Evolutionary conservation across 2,888 invertebrate species (phyloP), one percentile per base, ranked within the genome.

Genomic region (Teleiodes luculella): DNA sequence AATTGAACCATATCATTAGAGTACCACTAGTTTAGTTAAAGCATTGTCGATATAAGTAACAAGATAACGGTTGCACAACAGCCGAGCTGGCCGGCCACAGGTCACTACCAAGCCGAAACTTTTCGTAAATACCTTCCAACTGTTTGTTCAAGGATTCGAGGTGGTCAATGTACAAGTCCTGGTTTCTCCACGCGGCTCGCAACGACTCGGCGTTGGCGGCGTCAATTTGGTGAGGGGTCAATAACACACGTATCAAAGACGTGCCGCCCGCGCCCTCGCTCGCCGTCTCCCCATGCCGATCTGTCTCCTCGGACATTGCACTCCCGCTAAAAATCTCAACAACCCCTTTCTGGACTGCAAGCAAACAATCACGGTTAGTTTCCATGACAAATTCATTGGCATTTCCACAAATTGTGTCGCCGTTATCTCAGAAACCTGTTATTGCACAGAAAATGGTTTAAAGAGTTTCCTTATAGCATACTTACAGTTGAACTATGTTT

Each of bases 91-190:
- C 78, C 83, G 76, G 78, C 79, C 79, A 74, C 71, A 57, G 68
- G 77, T 75, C 90, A 80, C 87, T 85, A 87, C 81, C 81, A 84
- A 86, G 85, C 80, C 86, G 85, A 78, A 83, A 83, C 78, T 67
- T 85, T 81, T 81, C 86, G 81, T 90, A 87, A 91, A 91, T 94
- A 94, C 94, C 94, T 94, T 95, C 94, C 92, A 94, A 92, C 90
- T 92, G 92, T 88, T 93, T 90, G 83, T 92, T 90, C 90, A 93
- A 93, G 68, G 93, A 90, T 91, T 95, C 95, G 83, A 95, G 91
- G 75, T 91, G 91, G 80, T 94, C 93, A 86, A 95, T 91, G 90
- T 94, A 95, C 77, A 91, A 91, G 86, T 95, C 94, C 92, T 95
- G 94, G 81, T 92, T 92, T 82, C 90, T 91, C 95, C 95, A 95